phyloP scores from a whole-genome alignment of 1,140 invertebrate species.

The Ceratina australensis region DNA sequence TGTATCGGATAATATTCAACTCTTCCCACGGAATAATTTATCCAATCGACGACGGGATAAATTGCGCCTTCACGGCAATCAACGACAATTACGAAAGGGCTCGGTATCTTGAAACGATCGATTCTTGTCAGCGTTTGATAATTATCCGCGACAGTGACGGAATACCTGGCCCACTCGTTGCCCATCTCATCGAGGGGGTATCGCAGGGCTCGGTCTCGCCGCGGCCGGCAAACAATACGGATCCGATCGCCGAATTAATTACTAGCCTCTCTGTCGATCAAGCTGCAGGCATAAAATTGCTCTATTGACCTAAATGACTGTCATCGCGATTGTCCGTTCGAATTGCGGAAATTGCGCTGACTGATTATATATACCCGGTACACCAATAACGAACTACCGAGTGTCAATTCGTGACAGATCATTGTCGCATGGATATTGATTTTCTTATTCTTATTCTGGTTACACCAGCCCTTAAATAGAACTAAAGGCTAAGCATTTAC shows the following conservation, averaged over 20 bases:
- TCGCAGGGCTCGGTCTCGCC: not conserved
- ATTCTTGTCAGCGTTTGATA: not conserved
- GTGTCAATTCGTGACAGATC: not conserved
- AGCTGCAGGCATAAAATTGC: conserved; percentile 25
- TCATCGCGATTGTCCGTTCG: conserved; percentile 18
- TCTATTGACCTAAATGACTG: conserved; percentile 1
- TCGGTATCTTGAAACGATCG: not conserved
- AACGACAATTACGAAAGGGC: conserved; percentile 14
- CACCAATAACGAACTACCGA: not conserved
- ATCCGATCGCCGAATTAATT: conserved; percentile 41
- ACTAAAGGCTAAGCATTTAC: too few species aligned
- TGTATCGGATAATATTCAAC: not conserved
- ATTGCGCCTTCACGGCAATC: not conserved
- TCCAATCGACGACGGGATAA: conserved; percentile 7
- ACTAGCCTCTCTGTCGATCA: conserved; percentile 32
- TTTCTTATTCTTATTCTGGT: too few species aligned
- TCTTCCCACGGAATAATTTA: conserved; percentile 16
- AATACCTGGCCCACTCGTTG: not conserved
- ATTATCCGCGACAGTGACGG: conserved; percentile 14
- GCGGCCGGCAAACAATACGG: conserved; percentile 33
- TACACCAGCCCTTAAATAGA: too few species aligned
- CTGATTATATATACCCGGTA: conserved; percentile 5
- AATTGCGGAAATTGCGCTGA: conserved; percentile 39
- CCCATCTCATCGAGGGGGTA: not conserved
- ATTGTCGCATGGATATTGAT: too few species aligned